Evolutionary conservation across 2,888 invertebrate genomes (phyloP).

Genomic region (Rotaria magnacalcarata): DNA sequence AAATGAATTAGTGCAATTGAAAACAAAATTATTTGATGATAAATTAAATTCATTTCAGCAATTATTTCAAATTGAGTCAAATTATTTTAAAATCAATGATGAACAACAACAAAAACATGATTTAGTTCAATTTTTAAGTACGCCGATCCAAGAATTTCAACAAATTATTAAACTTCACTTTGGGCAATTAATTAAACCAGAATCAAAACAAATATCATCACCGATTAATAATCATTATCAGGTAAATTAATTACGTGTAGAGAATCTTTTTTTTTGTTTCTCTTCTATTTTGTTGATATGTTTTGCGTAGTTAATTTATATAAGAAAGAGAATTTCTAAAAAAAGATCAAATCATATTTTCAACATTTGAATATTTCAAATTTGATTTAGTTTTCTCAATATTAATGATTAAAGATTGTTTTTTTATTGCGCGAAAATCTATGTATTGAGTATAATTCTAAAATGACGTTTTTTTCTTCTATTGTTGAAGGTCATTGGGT

Average conservation of each 20-base stretch:
- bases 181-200: neutral
- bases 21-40: neutral
- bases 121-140: neutral
- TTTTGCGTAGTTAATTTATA: too few relatives aligned
- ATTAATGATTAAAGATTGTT: too few relatives aligned
- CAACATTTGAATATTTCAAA: too few relatives aligned
- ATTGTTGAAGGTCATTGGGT: too few relatives aligned
- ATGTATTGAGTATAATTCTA: too few relatives aligned
- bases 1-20: constrained; percentile 9
- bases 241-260: neutral
- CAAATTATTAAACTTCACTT: neutral
- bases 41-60: neutral
- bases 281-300: too few relatives aligned
- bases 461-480: too few relatives aligned
- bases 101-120: neutral
- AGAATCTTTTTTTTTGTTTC: too few relatives aligned
- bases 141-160: neutral
- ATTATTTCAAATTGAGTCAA: neutral
- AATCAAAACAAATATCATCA: neutral
- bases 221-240: neutral
- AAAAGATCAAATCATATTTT: too few relatives aligned
- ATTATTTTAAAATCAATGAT: neutral
- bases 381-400: too few relatives aligned
- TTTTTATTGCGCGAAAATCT: too few relatives aligned
- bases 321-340: too few relatives aligned